phyloP scores from a whole-genome alignment of 2,888 invertebrate genomes.

The Sialis fuliginosa region DNA sequence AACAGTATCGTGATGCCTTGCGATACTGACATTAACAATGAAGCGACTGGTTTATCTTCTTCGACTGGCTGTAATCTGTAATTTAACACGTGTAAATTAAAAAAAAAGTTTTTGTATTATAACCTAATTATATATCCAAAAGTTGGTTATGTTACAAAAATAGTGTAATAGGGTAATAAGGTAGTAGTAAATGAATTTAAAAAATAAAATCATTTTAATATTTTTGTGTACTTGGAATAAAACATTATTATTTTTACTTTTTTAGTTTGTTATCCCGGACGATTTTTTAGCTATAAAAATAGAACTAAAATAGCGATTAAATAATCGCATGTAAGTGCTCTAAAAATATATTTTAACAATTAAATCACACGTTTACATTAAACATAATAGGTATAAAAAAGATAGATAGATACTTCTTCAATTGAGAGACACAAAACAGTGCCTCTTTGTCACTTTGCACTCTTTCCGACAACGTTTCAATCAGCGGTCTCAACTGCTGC shows the following conservation, averaged over 20 bases:
- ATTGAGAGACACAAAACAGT: constrained; percentile 49
- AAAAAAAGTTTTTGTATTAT: too few species aligned
- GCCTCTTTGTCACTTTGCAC: constrained; percentile 87
- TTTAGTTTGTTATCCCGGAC: too few species aligned
- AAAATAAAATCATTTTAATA: too few species aligned
- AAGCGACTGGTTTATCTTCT: constrained; percentile 44
- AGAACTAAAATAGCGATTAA: too few species aligned
- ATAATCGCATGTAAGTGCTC: not conserved
- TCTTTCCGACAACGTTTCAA: constrained; percentile 51
- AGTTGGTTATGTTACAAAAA: too few species aligned
- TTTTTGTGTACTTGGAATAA: too few species aligned
- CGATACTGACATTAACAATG: constrained; percentile 54
- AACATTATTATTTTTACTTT: too few species aligned
- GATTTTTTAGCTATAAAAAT: too few species aligned
- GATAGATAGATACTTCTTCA: constrained; percentile 27
- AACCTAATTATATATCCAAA: too few species aligned
- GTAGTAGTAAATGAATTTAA: too few species aligned
- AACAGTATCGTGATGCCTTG: constrained; percentile 58
- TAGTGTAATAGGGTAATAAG: too few species aligned
- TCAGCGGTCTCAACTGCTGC: constrained; percentile 52
- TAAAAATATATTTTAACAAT: not conserved
- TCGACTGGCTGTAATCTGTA: constrained; percentile 20
- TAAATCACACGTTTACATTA: not conserved
- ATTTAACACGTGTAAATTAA: too few species aligned
- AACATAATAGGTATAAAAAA: not conserved